Evolutionary conservation across 2,888 invertebrate species (phyloP).

Genomic region (Agrypnus murinus): DNA sequence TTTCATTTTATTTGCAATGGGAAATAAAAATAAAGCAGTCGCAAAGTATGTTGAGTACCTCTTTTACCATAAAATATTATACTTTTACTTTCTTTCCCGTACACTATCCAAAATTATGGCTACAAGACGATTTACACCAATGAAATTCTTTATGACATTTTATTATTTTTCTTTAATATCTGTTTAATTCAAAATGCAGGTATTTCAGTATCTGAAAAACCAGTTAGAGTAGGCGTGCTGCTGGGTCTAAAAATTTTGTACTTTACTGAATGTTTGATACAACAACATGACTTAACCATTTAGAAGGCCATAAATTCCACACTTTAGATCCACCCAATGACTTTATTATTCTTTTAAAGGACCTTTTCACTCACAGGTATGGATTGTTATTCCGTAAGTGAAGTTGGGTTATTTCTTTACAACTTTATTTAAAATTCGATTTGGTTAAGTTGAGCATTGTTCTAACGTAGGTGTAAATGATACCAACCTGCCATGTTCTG

Average conservation of each 20-base stretch:
- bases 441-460: constrained; percentile 55
- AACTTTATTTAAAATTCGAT: constrained; percentile 59
- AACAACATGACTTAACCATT: constrained; percentile 59
- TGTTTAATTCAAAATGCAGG: constrained; percentile 10
- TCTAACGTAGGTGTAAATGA: constrained; percentile 55
- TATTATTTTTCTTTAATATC: too few relatives aligned
- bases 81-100: too few relatives aligned
- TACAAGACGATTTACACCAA: too few relatives aligned
- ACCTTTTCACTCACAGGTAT: constrained; percentile 46
- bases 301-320: constrained; percentile 59
- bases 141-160: too few relatives aligned
- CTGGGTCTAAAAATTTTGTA: constrained; percentile 48
- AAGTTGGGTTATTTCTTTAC: constrained; percentile 53
- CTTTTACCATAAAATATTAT: too few relatives aligned
- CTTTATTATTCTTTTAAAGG: constrained; percentile 58
- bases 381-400: constrained; percentile 52
- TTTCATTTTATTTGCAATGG: too few relatives aligned
- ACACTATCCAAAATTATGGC: too few relatives aligned
- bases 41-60: too few relatives aligned
- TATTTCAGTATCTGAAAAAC: constrained; percentile 42
- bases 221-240: constrained; percentile 44
- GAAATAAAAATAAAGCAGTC: too few relatives aligned
- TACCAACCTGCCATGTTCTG: constrained; percentile 52
- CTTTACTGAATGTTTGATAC: constrained; percentile 55
- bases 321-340: constrained; percentile 59